These are phyloP conservation scores for Daktulosphaira vitifoliae DNA, from an alignment of 1,140 invertebrate species.

Conservation along the genomic window DNA sequence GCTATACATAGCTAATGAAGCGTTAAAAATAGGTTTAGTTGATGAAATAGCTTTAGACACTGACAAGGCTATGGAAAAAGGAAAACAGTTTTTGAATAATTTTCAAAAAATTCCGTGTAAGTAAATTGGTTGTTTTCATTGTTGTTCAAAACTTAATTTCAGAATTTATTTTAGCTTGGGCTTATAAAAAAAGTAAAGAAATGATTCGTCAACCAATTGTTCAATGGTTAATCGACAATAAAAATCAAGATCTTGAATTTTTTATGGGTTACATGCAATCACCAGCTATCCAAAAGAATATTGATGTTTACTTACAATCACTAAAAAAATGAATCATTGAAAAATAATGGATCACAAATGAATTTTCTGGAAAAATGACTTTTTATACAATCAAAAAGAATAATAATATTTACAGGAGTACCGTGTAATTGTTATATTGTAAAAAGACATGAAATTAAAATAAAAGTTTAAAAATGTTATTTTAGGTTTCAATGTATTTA, in stretches of 20 bases:
- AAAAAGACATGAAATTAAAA: too few species aligned
- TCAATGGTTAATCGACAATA: slow-evolving; percentile 49
- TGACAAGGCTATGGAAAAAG: slow-evolving; percentile 55
- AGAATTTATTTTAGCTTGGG: slow-evolving; percentile 44
- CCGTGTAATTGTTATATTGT: too few species aligned
- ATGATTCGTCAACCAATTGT: slow-evolving; percentile 49
- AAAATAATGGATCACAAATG: too few species aligned
- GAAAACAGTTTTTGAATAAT: slow-evolving; percentile 54
- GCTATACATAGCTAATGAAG: slow-evolving; percentile 64
- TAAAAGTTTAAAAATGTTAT: too few species aligned
- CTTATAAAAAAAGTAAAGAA: slow-evolving; percentile 54
- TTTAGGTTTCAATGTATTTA: too few species aligned
- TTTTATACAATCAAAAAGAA: too few species aligned
- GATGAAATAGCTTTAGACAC: slow-evolving; percentile 64
- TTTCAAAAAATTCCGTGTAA: slow-evolving; percentile 56
- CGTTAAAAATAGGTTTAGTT: slow-evolving; percentile 62
- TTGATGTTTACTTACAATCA: slow-evolving; percentile 59
- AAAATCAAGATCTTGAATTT: slow-evolving; percentile 51
- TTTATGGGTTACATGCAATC: slow-evolving; percentile 52
- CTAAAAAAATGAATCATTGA: slow-evolving; percentile 62
- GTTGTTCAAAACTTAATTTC: not conserved
- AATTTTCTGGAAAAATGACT: too few species aligned
- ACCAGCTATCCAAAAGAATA: slow-evolving; percentile 57
- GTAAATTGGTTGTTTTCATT: slow-evolving; percentile 25
- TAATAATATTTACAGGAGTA: too few species aligned